Evolutionary conservation across 2,888 invertebrate species (phyloP).

Genomic region (Metalampra italica): DNA sequence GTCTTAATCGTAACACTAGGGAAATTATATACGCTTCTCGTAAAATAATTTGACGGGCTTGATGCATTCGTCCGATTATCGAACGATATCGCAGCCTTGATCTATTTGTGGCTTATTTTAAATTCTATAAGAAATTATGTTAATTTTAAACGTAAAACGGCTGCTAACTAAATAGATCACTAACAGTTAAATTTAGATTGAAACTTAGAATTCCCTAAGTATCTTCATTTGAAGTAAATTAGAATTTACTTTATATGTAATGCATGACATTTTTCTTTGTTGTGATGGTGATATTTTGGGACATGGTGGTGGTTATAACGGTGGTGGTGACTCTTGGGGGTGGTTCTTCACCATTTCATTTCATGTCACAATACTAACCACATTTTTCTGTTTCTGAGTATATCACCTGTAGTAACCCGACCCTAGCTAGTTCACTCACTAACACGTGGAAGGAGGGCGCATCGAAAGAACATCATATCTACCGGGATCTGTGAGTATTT

Average conservation of each 20-base stretch:
- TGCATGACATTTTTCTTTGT: slow-evolving; percentile 14
- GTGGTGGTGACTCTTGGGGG: slow-evolving; percentile 55
- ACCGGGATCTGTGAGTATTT: slow-evolving; percentile 1
- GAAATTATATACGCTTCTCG: neutral
- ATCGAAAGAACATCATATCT: neutral
- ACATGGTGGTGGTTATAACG: slow-evolving; percentile 3
- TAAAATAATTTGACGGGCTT: too few relatives aligned
- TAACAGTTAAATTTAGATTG: too few relatives aligned
- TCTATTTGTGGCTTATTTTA: neutral
- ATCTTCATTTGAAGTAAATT: too few relatives aligned
- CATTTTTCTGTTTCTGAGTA: slow-evolving; percentile 64
- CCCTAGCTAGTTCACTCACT: slow-evolving; percentile 45
- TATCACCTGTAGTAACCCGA: slow-evolving; percentile 60
- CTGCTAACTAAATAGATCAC: too few relatives aligned
- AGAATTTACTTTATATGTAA: too few relatives aligned
- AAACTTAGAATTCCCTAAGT: too few relatives aligned
- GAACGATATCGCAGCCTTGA: neutral
- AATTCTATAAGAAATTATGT: too few relatives aligned
- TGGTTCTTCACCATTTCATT: slow-evolving; percentile 18
- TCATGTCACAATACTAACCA: slow-evolving; percentile 51
- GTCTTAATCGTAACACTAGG: neutral
- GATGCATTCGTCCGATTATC: neutral
- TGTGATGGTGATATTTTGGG: slow-evolving; percentile 5
- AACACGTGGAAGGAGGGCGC: slow-evolving; percentile 21
- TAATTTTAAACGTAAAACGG: too few relatives aligned